These are phyloP conservation scores for Menidia beryllina DNA, from an alignment of 2,113 vertebrate species.

Conservation along the genomic window DNA sequence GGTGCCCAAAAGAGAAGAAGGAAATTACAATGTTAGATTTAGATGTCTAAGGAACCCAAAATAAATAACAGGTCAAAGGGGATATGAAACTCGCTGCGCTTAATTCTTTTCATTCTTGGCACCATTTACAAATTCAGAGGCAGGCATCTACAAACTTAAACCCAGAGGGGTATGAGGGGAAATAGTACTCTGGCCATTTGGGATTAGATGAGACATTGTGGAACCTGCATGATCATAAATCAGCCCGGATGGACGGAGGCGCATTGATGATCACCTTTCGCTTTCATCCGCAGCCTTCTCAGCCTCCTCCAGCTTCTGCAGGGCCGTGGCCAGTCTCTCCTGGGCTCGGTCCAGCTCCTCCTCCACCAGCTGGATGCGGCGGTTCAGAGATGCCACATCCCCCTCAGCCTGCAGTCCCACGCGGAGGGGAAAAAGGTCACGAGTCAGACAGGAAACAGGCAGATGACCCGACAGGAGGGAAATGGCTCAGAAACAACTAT, in stretches of 20 bases:
- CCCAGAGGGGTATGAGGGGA: neutral
- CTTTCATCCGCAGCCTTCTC: constrained; percentile 97
- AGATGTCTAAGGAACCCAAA: neutral
- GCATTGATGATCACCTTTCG: constrained; percentile 83
- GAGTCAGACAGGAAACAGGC: constrained; percentile 37
- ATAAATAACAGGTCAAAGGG: neutral
- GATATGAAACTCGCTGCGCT: neutral
- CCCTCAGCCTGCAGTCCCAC: constrained; percentile 87
- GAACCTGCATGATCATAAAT: neutral
- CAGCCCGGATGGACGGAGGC: neutral
- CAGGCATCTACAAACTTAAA: neutral
- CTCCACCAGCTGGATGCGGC: constrained; percentile 97
- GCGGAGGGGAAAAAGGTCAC: constrained; percentile 39
- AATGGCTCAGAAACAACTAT: neutral
- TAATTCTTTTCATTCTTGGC: too few relatives aligned
- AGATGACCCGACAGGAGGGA: constrained; percentile 24
- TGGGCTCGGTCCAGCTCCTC: constrained; percentile 97
- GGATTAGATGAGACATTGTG: neutral
- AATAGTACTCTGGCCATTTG: neutral
- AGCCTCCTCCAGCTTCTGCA: constrained; percentile 97
- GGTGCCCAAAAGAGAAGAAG: too few relatives aligned
- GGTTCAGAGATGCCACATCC: constrained; percentile 93
- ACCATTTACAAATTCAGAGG: neutral
- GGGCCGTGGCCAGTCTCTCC: constrained; percentile 91
- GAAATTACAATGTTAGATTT: too few relatives aligned